These are phyloP conservation scores for Oxyura jamaicensis DNA, from an alignment of 2,113 vertebrate species.

Conservation along the genomic window DNA sequence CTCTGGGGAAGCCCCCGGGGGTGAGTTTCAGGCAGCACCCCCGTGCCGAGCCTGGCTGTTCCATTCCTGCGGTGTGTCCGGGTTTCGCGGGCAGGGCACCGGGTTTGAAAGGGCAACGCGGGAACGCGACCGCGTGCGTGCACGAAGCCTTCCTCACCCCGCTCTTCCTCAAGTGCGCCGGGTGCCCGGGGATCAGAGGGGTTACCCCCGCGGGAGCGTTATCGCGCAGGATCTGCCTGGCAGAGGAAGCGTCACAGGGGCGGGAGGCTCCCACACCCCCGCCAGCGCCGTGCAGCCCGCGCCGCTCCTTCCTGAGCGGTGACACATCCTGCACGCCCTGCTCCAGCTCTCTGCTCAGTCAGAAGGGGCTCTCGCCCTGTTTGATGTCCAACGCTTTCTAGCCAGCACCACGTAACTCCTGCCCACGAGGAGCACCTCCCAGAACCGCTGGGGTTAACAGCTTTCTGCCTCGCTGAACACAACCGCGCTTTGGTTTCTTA, in stretches of 20 bases:
- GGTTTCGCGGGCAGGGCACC: not conserved
- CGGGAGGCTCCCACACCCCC: not conserved
- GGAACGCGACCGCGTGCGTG: not conserved
- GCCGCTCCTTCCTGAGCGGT: not conserved
- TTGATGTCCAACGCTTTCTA: not conserved
- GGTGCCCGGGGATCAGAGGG: not conserved
- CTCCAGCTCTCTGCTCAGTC: not conserved
- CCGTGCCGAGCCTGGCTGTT: no score
- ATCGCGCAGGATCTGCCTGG: not conserved
- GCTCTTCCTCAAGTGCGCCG: not conserved
- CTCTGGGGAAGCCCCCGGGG: no score
- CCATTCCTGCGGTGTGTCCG: not conserved
- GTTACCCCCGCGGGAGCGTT: not conserved
- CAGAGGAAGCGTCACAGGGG: not conserved
- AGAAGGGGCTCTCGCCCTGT: not conserved
- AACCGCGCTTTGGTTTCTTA: accelerated
- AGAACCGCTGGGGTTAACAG: not conserved
- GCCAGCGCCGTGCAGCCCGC: no score
- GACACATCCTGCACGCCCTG: not conserved
- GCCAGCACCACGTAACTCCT: not conserved
- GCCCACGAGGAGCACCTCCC: not conserved
- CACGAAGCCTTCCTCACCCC: not conserved
- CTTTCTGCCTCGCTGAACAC: not conserved
- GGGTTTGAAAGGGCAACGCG: not conserved
- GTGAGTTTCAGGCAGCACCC: no score